Base-by-base conservation (phyloP, 2,797 vertebrate species). In the Tarsius wallacei region DNA sequence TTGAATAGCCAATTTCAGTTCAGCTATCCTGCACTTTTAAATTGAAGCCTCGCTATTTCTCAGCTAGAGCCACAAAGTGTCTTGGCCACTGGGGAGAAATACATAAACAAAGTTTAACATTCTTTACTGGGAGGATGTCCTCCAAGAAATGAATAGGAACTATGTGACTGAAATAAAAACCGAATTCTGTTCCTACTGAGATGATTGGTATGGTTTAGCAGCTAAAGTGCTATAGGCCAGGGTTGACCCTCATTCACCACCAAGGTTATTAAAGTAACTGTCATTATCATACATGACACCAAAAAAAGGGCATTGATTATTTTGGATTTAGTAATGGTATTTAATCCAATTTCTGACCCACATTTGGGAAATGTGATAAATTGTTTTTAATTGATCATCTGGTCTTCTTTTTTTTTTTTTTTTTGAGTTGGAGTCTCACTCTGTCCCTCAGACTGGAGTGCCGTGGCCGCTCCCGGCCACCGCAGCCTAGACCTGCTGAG, bases 291-390 rank as follows among this genome's bases (percentile, higher is more conserved):
- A 47, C 2, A 55, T 51, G 80, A 96, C 81, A 55, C 68, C 59
- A 86, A 86, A 42, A 36, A 57, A 74, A 93, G 49, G 33, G 1
- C 8, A 71, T n/a, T 84, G 76, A 86, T 70, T 85, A 59, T 89
- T 84, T 87, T 90, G 42, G 22, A 49, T 81, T 22, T 36, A 47
- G 57, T 68, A 80, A 33, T 87, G 31, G 36, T 36, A 76, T 71
- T 86, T 66, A 89, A 86, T 91, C 22, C 73, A 93, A 94, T 95
- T 94, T 96, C 16, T 88, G 51, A 86, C 1, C 66, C 80, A 78
- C 14, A 80, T 15, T n/a, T 64, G 84, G 64, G 31, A 88, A 91
- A 95, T 87, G 5, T 42, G 63, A 81, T 77, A n/a, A 17, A 59
- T 31, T 64, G 7, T 78, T 90, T 88, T 91, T 68, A 51, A 84